Evolutionary conservation across 2,113 vertebrate species (phyloP), one percentile per base, ranked within the genome.

Genomic region (Engraulis encrasicolus): DNA sequence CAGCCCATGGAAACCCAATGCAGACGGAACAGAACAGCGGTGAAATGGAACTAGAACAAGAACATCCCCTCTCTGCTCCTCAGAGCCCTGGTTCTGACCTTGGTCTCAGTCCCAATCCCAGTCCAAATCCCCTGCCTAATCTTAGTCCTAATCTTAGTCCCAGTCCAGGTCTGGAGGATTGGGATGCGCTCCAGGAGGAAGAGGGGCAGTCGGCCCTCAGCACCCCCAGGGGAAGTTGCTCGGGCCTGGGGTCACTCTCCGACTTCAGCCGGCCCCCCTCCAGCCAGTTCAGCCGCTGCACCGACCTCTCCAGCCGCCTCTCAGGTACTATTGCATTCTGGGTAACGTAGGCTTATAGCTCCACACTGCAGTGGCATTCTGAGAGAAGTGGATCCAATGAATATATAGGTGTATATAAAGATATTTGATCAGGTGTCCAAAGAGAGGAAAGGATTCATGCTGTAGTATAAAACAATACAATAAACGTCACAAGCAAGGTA

Each of bases 231-330:
- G 58, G 58, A 84, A 84, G 36, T 18, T 81, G 71, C 36, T 58
- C 79, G 36, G 18, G 31, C 85, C 78, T 20, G 19, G 78, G 18
- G 49, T 91, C 90, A 38, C 45, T 87, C 7, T 89, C 92, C 2
- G 88, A 92, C 77, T 91, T 92, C 0, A 80, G 79, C 1, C 6
- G 84, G 1, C 81, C 84, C 0, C 50, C 87, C 0, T 90, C 89
- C 15, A 84, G 89, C 78, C 81, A 87, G 48, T 91, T 89, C 81
- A 91, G 92, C 81, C 88, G 82, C 15, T 89, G 90, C 87, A 84
- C 87, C 0, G 52, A 27, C 19, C 71, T 93, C 14, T 78, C 40
- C 78, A 94, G 89, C 0, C 54, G 90, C 80, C 86, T 14, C 58
- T 66, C 58, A 66, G 58, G 58, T 66, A 66, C 58, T 31, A 23